A percentile compares a stretch with the other conserved stretches of the same genome.
These are phyloP conservation scores for Heteromurus nitidus DNA, from an alignment of 2,888 invertebrate genomes.

Conservation along the genomic window DNA sequence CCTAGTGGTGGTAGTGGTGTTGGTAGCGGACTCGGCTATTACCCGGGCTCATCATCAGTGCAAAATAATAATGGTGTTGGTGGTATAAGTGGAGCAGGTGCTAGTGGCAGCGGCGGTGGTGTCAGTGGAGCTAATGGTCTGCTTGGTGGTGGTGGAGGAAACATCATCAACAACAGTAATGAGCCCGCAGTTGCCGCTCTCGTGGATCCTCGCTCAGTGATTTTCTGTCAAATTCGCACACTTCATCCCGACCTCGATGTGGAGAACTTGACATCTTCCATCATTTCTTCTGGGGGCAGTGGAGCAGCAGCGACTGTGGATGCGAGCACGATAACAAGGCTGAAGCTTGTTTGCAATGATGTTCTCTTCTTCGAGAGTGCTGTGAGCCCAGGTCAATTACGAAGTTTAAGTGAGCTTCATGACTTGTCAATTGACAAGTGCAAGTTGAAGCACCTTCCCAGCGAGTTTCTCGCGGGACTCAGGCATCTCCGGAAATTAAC, in stretches of 20 bases:
- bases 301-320: constrained; percentile 16
- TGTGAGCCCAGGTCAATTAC: constrained; percentile 70
- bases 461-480: constrained; percentile 82
- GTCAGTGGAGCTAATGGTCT: constrained; percentile 42
- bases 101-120: constrained; percentile 50
- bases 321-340: constrained; percentile 64
- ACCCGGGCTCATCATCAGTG: constrained; percentile 56
- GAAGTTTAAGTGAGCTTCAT: constrained; percentile 76
- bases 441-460: constrained; percentile 85
- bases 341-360: constrained; percentile 74
- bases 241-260: constrained; percentile 71
- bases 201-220: constrained; percentile 59
- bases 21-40: constrained; percentile 52
- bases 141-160: constrained; percentile 34
- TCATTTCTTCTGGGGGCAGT: constrained; percentile 34
- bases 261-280: constrained; percentile 70
- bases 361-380: constrained; percentile 74
- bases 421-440: constrained; percentile 85
- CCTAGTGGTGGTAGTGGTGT: constrained; percentile 29
- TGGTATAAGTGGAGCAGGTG: constrained; percentile 58
- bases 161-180: constrained; percentile 46
- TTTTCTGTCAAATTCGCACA: constrained; percentile 72
- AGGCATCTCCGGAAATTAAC: constrained; percentile 82
- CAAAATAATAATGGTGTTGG: constrained; percentile 50
- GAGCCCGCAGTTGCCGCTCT: constrained; percentile 16